A percentile compares a stretch with the other conserved stretches of the same genome.
Evolutionary conservation across 2,113 vertebrate genomes (phyloP).

Genomic region (Chionis minor): DNA sequence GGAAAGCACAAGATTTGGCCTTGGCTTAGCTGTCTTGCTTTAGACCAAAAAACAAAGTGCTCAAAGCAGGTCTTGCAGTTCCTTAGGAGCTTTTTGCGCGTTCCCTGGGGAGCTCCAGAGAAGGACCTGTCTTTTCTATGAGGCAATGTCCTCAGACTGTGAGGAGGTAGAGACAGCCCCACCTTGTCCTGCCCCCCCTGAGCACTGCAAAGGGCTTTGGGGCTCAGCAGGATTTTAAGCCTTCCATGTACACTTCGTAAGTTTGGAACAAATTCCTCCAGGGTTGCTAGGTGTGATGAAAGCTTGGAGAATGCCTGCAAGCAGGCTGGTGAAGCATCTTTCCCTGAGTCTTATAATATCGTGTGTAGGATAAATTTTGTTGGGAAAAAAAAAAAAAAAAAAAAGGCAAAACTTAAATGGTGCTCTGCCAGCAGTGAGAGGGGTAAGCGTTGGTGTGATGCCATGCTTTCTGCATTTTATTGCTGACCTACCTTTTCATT

Average conservation of each 20-base stretch:
- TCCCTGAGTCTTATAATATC: neutral
- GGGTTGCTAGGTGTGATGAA: neutral
- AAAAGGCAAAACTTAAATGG: neutral
- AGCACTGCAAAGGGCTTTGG: neutral
- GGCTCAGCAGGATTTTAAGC: neutral
- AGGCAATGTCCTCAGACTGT: neutral
- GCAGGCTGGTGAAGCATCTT: neutral
- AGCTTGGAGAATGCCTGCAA: neutral
- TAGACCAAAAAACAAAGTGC: neutral
- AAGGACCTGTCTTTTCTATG: neutral
- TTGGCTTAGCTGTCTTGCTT: neutral
- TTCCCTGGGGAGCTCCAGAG: rapidly evolving
- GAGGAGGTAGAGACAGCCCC: neutral
- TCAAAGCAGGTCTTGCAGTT: neutral
- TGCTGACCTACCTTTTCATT: neutral
- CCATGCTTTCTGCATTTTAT: neutral
- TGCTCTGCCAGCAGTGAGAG: neutral
- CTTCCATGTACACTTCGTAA: neutral
- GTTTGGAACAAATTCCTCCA: neutral
- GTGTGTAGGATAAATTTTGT: neutral
- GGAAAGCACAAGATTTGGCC: neutral
- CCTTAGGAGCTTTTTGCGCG: neutral
- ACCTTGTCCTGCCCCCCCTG: neutral
- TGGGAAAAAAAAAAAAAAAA: neutral
- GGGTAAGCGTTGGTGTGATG: neutral